A percentile compares a stretch with the other conserved stretches of the same genome.
Conservation (phyloP, 2,113 vertebrate species). For the Tachuris rubrigastra region DNA sequence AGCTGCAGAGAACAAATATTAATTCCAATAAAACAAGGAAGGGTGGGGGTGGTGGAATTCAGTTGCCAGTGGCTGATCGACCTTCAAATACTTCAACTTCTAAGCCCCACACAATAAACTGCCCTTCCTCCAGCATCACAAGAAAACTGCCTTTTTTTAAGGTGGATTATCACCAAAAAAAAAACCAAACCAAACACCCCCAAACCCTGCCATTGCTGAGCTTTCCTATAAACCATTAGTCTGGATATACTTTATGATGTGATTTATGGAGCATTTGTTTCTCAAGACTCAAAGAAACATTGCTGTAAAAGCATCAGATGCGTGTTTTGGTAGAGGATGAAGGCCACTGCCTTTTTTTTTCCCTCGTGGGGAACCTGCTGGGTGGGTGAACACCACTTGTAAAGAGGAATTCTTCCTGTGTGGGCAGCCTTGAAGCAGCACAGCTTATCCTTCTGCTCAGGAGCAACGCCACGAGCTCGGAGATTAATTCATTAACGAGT, state of each 20-base stretch:
- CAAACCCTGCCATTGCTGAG: neutral
- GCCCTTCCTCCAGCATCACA: neutral
- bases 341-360: neutral
- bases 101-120: conserved; percentile 7
- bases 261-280: conserved; percentile 58
- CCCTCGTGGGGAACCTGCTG: neutral
- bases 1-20: conserved; percentile 11
- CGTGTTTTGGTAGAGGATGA: neutral
- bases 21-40: conserved; percentile 10
- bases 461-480: neutral
- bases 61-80: neutral
- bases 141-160: neutral
- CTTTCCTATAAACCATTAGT: conserved; percentile 23
- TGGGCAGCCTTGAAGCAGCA: neutral
- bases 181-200: too few relatives aligned
- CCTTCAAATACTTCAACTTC: neutral
- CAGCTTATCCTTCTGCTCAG: neutral
- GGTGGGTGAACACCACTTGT: neutral
- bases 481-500: neutral
- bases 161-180: neutral
- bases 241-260: conserved; percentile 51
- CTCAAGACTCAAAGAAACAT: conserved; percentile 26
- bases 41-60: neutral
- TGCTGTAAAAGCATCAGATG: conserved; percentile 23
- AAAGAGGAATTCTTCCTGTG: conserved; percentile 35